Conservation (phyloP, 2,113 vertebrate genomes). For the Spea bombifrons region DNA sequence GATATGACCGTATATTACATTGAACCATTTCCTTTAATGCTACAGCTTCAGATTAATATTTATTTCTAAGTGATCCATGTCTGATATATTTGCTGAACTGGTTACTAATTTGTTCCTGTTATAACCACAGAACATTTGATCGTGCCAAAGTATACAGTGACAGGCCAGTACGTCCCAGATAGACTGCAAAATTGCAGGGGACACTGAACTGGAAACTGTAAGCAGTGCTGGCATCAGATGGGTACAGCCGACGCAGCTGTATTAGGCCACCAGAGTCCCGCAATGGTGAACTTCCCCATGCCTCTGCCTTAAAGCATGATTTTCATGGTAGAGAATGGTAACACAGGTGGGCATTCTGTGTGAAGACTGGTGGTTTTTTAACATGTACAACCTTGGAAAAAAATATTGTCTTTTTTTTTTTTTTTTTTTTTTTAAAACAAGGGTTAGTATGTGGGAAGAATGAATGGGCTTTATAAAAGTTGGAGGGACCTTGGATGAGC, state of each 20-base stretch:
- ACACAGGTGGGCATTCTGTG: too few species aligned
- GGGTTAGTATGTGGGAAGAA: too few species aligned
- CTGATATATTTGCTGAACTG: slow-evolving; percentile 28
- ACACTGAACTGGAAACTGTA: background rate
- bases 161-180: slow-evolving; percentile 26
- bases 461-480: too few species aligned
- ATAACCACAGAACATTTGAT: slow-evolving; percentile 19
- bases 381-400: too few species aligned
- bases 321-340: too few species aligned
- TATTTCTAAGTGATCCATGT: slow-evolving; percentile 38
- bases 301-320: too few species aligned
- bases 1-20: slow-evolving; percentile 14
- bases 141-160: slow-evolving; percentile 10
- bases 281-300: too few species aligned
- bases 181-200: background rate
- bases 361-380: too few species aligned
- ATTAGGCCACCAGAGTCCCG: too few species aligned
- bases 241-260: background rate
- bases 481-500: too few species aligned
- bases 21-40: slow-evolving; percentile 17
- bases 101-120: slow-evolving; percentile 32
- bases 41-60: slow-evolving; percentile 35
- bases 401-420: too few species aligned
- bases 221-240: background rate
- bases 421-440: too few species aligned